phyloP scores from a whole-genome alignment of 2,888 invertebrate genomes.

The Ectobius pallidus region DNA sequence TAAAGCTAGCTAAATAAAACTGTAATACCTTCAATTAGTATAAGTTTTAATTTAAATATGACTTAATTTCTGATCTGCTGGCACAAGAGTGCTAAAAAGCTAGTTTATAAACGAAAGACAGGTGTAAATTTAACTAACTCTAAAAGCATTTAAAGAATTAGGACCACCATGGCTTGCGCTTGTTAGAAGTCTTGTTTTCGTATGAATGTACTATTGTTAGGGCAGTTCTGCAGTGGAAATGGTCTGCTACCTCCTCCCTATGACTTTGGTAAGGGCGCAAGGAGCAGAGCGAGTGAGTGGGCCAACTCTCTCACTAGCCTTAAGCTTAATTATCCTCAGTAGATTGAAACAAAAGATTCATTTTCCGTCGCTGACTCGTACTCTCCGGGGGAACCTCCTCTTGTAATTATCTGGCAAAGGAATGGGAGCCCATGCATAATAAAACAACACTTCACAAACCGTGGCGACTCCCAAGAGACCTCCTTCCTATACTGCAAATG shows the following conservation, averaged over 20 bases:
- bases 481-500: not conserved
- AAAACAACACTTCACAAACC: constrained; percentile 32
- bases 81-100: too few species aligned
- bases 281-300: constrained; percentile 10
- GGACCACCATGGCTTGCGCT: too few species aligned
- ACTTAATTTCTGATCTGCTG: too few species aligned
- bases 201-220: too few species aligned
- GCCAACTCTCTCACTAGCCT: constrained; percentile 30
- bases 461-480: not conserved
- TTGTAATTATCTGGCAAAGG: constrained; percentile 39
- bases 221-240: not conserved
- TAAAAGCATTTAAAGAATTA: too few species aligned
- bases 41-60: too few species aligned
- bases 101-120: too few species aligned
- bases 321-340: constrained; percentile 42
- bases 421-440: constrained; percentile 33
- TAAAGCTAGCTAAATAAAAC: too few species aligned
- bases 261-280: too few species aligned
- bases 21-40: too few species aligned
- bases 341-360: constrained; percentile 45
- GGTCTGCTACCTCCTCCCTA: not conserved
- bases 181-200: too few species aligned
- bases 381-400: constrained; percentile 29
- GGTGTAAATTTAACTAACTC: too few species aligned
- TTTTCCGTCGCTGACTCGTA: constrained; percentile 40